These are phyloP conservation scores for Germaria angustata DNA, from an alignment of 2,888 invertebrate genomes.

Conservation along the genomic window DNA sequence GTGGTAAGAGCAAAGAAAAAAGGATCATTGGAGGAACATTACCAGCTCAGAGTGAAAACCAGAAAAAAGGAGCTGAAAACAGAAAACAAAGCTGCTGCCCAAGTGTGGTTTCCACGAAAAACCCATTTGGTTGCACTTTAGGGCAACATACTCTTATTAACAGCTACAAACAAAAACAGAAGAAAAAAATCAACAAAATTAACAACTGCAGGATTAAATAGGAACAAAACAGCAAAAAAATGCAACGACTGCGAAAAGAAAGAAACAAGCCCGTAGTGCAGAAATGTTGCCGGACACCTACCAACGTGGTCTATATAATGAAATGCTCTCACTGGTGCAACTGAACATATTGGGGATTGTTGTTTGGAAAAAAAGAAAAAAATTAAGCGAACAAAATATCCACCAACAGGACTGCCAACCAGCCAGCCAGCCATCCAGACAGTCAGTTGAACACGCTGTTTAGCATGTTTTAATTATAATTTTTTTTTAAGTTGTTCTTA, in stretches of 20 bases:
- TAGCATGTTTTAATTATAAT: conserved; percentile 71
- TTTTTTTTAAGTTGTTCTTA: conserved; percentile 32
- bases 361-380: conserved; percentile 23
- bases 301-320: conserved; percentile 31
- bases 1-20: conserved; percentile 17
- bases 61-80: conserved; percentile 16
- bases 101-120: conserved; percentile 63
- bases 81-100: conserved; percentile 16
- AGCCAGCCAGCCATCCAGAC: conserved; percentile 9
- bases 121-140: conserved; percentile 60
- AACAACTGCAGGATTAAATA: conserved; percentile 58
- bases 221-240: conserved; percentile 22
- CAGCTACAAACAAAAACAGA: conserved; percentile 42
- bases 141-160: conserved; percentile 61
- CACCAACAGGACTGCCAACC: conserved; percentile 38
- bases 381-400: conserved; percentile 4
- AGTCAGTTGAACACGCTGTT: conserved; percentile 67
- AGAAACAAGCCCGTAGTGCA: conserved; percentile 24
- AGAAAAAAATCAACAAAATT: conserved; percentile 36
- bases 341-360: background rate
- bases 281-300: conserved; percentile 52
- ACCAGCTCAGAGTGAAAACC: background rate
- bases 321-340: conserved; percentile 34
- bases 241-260: background rate
- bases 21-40: conserved; percentile 28